Conservation (phyloP, 2,113 vertebrate species). For the Orcinus orca region DNA sequence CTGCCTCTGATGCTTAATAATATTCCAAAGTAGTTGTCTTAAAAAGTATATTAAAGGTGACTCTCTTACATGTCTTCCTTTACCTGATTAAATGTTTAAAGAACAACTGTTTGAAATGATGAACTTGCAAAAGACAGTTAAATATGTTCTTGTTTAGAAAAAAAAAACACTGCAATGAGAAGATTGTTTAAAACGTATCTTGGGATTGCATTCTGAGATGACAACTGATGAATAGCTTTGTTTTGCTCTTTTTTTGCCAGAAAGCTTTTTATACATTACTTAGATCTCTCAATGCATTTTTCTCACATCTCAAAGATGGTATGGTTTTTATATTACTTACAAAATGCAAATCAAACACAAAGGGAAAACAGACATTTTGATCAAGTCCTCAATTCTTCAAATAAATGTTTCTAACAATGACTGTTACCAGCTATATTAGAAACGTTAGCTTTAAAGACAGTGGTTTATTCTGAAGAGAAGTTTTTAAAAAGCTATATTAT, state of each 20-base stretch:
- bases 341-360: slow-evolving; percentile 56
- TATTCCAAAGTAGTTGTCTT: slow-evolving; percentile 64
- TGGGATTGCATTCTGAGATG: slow-evolving; percentile 60
- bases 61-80: slow-evolving; percentile 40
- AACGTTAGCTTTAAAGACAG: background rate
- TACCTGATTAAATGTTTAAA: slow-evolving; percentile 70
- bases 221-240: slow-evolving; percentile 63
- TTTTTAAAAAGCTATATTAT: background rate
- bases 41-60: slow-evolving; percentile 65
- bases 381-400: slow-evolving; percentile 46
- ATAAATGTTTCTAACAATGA: slow-evolving; percentile 45
- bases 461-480: background rate
- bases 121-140: slow-evolving; percentile 69
- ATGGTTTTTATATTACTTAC: background rate
- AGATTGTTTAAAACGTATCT: slow-evolving; percentile 61
- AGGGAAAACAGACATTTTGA: background rate
- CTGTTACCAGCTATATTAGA: background rate
- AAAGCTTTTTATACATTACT: slow-evolving; percentile 47
- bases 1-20: slow-evolving; percentile 69
- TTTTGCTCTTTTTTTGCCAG: slow-evolving; percentile 31
- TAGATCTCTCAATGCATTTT: slow-evolving; percentile 32
- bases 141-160: slow-evolving; percentile 60
- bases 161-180: slow-evolving; percentile 56
- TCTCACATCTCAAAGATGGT: slow-evolving; percentile 52
- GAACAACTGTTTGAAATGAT: slow-evolving; percentile 68